Evolutionary conservation across 1,140 invertebrate genomes (phyloP), one percentile per base, ranked within the genome.

Genomic region (Orchesella cincta): DNA sequence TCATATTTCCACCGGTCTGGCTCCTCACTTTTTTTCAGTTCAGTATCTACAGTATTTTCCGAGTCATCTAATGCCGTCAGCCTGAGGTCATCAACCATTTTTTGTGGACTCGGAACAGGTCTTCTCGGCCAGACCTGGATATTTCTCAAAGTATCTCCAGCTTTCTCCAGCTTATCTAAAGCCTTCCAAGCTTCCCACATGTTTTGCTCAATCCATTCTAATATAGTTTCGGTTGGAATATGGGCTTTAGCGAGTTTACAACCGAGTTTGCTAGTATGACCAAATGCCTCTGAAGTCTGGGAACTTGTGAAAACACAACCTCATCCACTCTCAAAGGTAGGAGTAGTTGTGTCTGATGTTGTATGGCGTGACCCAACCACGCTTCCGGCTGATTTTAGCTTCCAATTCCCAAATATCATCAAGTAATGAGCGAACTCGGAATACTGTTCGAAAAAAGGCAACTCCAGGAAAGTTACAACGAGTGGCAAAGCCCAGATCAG

Each of bases 361-460:
- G 82, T 94, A 94, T 3, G 90, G 88, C 8, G 92, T 93, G 81
- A 94, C 85, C 93, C 93, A 95, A 26, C 91, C 90, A 79, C 78
- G 33, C 23, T 80, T 78, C 28, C 80, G 70, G 1, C 52, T 76
- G 26, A 83, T 34, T 26, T 79, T 79, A 0, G 62, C 31, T 16
- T 80, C 64, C 16, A 82, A 31, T 14, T 79, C 80, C 71, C 78
- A 75, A 18, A 82, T 72, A 28, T 82, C 80, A 14, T 74, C 70
- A 18, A 78, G n/a, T 3, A 83, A 70, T 23, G 76, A 51, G 0
- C 73, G 75, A 31, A 80, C 78, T 26, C 76, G 75, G n/a, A 77
- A 78, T 1, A 83, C 26, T n/a, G 80, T 73, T 18, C 83, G 72
- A 36, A 82, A 83, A 23, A 83, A 77, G 20, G 78, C 75, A 28